Evolutionary conservation across 2,113 vertebrate genomes (phyloP), one percentile per base, ranked within the genome.

Genomic region (Bagarius yarrelli): DNA sequence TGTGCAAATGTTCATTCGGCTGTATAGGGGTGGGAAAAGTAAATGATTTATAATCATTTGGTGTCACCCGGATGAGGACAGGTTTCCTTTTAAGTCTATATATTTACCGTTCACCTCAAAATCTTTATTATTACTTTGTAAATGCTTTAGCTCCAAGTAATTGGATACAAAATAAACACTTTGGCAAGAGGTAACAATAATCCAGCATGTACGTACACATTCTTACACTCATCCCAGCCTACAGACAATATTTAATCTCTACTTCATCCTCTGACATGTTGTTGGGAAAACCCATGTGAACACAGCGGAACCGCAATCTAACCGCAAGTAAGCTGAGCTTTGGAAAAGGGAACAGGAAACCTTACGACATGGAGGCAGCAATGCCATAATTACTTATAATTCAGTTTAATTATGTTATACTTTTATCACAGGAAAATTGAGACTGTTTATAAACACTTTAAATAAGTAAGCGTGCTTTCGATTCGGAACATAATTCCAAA

Each of bases 401-500:
- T 55, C 11, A 71, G 27, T 19, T 4, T 3, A 73, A 73, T 73
- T 55, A 71, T 30, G 47, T 70, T 70, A 30, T 19, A 1, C 50
- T 73, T 73, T 73, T 34, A 73, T 32, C 70, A 73, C 30, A 73
- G 70, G 50, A 55, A 47, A 32, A 19, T 34, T 55, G 19, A 73
- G 50, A 73, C 53, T 12, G 53, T 23, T 63, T 16, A 55, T 32
- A 40, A 60, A 52, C 47, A 30, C 9, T 36, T 34, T 23, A 13
- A 3, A 72, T 32, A 80, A 23, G 19, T n/a, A 61, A 27, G 12
- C 44, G 19, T 52, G 47, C 14, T 40, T 63, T 64, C 55, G 36
- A 61, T 9, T 57, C 18, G 16, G 50, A 14, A 5, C 23, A 67
- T 47, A 47, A 44, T 47, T 53, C 32, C n/a, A 56, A 52, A 47